These are phyloP conservation scores for Mus musculus DNA, from an alignment of 2,113 vertebrate genomes.

Conservation along the genomic window DNA sequence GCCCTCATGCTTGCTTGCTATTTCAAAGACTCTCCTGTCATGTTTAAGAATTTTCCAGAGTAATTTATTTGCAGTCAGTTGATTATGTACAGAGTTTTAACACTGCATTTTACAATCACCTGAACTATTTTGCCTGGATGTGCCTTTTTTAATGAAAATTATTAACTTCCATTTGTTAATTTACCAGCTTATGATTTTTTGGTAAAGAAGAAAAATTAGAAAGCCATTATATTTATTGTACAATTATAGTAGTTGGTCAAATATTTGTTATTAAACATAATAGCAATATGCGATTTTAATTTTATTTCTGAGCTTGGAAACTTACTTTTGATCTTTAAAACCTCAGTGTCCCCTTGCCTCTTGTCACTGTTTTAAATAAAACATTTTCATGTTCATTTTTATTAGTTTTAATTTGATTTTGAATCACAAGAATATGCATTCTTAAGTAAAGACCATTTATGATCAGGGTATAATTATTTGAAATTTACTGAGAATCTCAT, in stretches of 20 bases:
- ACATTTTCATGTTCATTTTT: slow-evolving; percentile 18
- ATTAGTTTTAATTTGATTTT: slow-evolving; percentile 42
- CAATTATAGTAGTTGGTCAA: slow-evolving; percentile 65
- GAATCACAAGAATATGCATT: neutral
- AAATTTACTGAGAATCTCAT: slow-evolving; percentile 19
- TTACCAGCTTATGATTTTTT: slow-evolving; percentile 74
- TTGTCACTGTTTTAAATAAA: slow-evolving; percentile 66
- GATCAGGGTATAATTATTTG: slow-evolving; percentile 16
- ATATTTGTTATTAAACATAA: slow-evolving; percentile 70
- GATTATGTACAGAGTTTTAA: slow-evolving; percentile 58
- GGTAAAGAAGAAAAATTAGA: slow-evolving; percentile 51
- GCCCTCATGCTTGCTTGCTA: slow-evolving; percentile 50
- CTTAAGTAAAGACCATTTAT: slow-evolving; percentile 60
- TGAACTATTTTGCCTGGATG: slow-evolving; percentile 84
- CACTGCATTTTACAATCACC: slow-evolving; percentile 58
- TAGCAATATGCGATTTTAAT: slow-evolving; percentile 55
- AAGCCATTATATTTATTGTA: slow-evolving; percentile 80
- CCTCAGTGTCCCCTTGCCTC: slow-evolving; percentile 36
- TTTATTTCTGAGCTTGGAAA: slow-evolving; percentile 58
- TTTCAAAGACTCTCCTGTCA: slow-evolving; percentile 31
- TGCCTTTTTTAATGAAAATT: slow-evolving; percentile 87
- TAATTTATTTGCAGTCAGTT: slow-evolving; percentile 45
- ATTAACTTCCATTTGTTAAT: slow-evolving; percentile 79
- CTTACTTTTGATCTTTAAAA: slow-evolving; percentile 69
- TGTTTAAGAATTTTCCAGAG: slow-evolving; percentile 44